Conservation (phyloP, 2,113 vertebrate species). For the Cyprinodon tularosa region DNA sequence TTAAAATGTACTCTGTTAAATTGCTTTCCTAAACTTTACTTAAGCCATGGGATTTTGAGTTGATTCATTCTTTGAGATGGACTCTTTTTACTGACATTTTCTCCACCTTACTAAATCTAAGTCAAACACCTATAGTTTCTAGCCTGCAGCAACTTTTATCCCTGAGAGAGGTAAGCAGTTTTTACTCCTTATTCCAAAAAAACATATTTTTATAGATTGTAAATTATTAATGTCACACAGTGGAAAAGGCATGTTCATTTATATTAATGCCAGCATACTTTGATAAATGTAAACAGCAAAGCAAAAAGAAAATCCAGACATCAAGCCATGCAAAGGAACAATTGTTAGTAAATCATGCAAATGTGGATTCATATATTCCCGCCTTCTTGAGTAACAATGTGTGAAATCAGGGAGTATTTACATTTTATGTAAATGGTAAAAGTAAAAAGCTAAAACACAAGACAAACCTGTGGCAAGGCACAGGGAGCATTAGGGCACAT, state of each 20-base stretch:
- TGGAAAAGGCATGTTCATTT: constrained; percentile 34
- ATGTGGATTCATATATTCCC: constrained; percentile 38
- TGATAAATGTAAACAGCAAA: constrained; percentile 49
- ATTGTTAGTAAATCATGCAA: constrained; percentile 38
- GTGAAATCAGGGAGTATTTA: constrained; percentile 19
- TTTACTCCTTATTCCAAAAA: not conserved
- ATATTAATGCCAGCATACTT: constrained; percentile 12
- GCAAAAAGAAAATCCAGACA: constrained; percentile 56
- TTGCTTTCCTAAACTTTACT: not conserved
- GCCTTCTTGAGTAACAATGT: constrained; percentile 34
- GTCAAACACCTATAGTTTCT: constrained; percentile 5
- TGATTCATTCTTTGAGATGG: not conserved
- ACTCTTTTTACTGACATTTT: not conserved
- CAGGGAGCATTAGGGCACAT: constrained; percentile 24
- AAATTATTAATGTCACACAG: constrained; percentile 17
- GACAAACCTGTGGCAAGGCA: constrained; percentile 1
- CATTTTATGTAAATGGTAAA: constrained; percentile 44
- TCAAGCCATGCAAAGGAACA: constrained; percentile 65
- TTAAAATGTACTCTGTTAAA: not conserved
- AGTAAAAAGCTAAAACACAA: constrained; percentile 27
- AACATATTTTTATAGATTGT: constrained; percentile 6
- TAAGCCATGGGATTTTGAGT: not conserved
- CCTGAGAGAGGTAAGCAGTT: constrained; percentile 11
- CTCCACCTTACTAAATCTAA: constrained; percentile 11
- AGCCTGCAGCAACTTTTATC: constrained; percentile 5